A percentile compares a stretch with the other conserved stretches of the same genome.
phyloP scores from a whole-genome alignment of 2,888 invertebrate species.

The Bombylius discolor region DNA sequence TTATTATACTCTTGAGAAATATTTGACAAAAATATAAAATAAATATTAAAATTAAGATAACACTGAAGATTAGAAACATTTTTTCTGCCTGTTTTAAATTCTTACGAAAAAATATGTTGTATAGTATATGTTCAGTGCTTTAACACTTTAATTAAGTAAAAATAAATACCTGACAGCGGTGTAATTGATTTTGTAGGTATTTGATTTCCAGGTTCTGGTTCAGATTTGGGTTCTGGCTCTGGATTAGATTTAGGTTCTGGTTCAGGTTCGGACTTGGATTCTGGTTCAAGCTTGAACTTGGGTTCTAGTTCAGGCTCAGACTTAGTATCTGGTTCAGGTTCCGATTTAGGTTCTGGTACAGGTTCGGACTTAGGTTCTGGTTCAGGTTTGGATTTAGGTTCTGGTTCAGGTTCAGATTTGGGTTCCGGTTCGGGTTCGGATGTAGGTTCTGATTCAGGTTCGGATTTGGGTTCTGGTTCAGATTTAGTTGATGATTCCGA shows the following conservation, averaged over 20 bases:
- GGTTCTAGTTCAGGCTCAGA: slow-evolving; percentile 29
- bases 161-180: slow-evolving; percentile 18
- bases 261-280: slow-evolving; percentile 37
- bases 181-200: slow-evolving; percentile 22
- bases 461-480: slow-evolving; percentile 30
- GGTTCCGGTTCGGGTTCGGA: slow-evolving; percentile 31
- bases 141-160: too few relatives aligned
- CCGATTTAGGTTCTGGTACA: slow-evolving; percentile 36
- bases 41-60: too few relatives aligned
- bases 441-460: slow-evolving; percentile 30
- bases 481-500: slow-evolving; percentile 25
- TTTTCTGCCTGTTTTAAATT: too few relatives aligned
- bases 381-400: slow-evolving; percentile 38
- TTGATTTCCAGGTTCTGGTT: slow-evolving; percentile 26
- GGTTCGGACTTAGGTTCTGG: slow-evolving; percentile 36
- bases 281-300: slow-evolving; percentile 32
- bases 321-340: slow-evolving; percentile 36
- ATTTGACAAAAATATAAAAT: too few relatives aligned
- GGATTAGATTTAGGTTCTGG: slow-evolving; percentile 28
- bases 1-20: too few relatives aligned
- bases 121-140: too few relatives aligned
- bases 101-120: too few relatives aligned
- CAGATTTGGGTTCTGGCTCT: slow-evolving; percentile 34
- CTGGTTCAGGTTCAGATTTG: slow-evolving; percentile 38
- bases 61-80: too few relatives aligned